Base-by-base conservation (phyloP, 2,888 invertebrate species). In the Dolomedes plantarius region DNA sequence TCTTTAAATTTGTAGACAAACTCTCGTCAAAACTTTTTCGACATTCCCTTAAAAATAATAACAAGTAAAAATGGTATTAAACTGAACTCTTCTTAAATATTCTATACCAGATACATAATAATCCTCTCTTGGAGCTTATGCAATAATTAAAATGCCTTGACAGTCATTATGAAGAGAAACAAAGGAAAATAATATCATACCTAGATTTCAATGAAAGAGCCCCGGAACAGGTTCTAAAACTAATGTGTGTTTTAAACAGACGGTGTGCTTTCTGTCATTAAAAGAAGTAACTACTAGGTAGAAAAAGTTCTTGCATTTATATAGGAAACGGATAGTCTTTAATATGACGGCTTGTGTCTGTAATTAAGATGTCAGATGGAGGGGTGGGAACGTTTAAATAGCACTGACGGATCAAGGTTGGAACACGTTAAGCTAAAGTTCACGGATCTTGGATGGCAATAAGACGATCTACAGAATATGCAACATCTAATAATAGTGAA, bases 341-440 rank as follows among this genome's bases (percentile, higher is more conserved):
- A 72, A 72, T 29, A 13, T 64, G 71, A 65, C 36, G 36, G 65
- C 69, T 69, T 23, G 19, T 11, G 71, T 23, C 64, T 72, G 32
- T 72, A 79, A 79, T 79, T 79, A 79, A 79, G 79, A 72, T 79
- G 79, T 79, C 79, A 79, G 23, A 64, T 29, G 19, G 7, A 65
- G 62, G 79, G 79, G 65, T 79, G 79, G 56, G 71, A 28, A 71
- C 72, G 27, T 41, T 29, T 72, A 79, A 46, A 9, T 29, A 41
- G 46, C 64, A 72, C 50, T 72, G 79, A 27, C 79, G 71, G 62
- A 72, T 69, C 79, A 79, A 79, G 79, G 79, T 71, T 71, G 28
- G 23, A 71, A 27, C 68, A 56, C 27, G 29, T 27, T 36, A 23
- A 71, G 79, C 62, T 62, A 72, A 79, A 77, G 71, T 79, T 79